These are phyloP conservation scores for Chelonoidis abingdonii DNA, from an alignment of 2,113 vertebrate species.

Conservation along the genomic window DNA sequence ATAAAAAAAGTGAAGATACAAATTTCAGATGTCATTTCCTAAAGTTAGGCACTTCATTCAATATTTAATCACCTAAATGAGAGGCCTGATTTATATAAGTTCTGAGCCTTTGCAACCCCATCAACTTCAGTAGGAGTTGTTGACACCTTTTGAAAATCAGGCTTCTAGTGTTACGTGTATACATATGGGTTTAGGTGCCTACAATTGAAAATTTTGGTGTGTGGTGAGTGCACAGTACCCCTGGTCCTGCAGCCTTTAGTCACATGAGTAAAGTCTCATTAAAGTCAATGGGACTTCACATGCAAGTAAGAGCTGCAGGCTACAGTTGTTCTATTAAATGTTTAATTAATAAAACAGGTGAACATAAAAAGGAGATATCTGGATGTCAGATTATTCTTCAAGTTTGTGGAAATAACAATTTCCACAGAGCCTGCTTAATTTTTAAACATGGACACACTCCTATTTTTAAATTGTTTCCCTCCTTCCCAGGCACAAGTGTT, in stretches of 20 bases:
- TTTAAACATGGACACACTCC: not conserved
- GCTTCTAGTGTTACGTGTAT: not conserved
- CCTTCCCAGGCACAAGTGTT: not conserved
- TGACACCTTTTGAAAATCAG: not conserved
- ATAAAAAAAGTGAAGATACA: not conserved
- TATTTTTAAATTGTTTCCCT: not conserved
- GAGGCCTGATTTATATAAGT: accelerated
- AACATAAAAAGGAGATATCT: not conserved
- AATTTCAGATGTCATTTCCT: accelerated
- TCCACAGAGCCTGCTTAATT: not conserved
- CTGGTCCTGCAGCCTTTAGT: not conserved
- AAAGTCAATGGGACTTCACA: not conserved
- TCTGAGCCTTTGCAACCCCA: not conserved
- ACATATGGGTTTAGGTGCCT: not conserved
- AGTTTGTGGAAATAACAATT: not conserved
- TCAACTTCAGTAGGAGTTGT: not conserved
- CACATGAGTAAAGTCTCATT: not conserved
- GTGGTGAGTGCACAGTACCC: not conserved
- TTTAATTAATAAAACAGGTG: not conserved
- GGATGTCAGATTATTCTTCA: not conserved
- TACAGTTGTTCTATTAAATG: not conserved
- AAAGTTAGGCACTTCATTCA: accelerated
- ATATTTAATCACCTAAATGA: not conserved
- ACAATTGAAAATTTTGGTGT: not conserved
- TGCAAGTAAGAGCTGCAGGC: not conserved